These are phyloP conservation scores for Lomographa bimaculata DNA, from an alignment of 2,888 invertebrate species.

Conservation along the genomic window DNA sequence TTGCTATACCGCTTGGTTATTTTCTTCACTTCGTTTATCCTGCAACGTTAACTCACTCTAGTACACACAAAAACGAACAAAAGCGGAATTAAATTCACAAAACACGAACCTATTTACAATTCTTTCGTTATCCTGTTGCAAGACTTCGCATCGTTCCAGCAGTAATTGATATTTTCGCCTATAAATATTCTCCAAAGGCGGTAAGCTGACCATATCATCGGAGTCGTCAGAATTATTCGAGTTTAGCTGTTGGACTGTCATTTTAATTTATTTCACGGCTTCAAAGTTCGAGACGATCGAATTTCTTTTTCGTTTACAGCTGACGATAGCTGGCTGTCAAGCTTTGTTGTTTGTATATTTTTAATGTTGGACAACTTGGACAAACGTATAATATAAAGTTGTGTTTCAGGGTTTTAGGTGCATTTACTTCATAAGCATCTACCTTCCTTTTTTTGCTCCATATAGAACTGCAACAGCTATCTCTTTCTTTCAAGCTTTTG, in stretches of 20 bases:
- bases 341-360: constrained; percentile 19
- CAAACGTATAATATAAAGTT: background rate
- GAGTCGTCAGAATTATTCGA: constrained; percentile 83
- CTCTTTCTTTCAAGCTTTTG: background rate
- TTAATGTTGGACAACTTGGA: constrained; percentile 44
- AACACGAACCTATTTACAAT: constrained; percentile 85
- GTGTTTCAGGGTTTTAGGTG: constrained; percentile 21
- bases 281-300: constrained; percentile 73
- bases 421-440: too few relatives aligned
- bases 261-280: constrained; percentile 81
- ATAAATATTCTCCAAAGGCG: constrained; percentile 86
- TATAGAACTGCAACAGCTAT: too few relatives aligned
- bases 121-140: constrained; percentile 91
- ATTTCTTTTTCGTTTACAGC: constrained; percentile 64
- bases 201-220: constrained; percentile 81
- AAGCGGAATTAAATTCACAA: constrained; percentile 36
- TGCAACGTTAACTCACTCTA: constrained; percentile 49
- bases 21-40: constrained; percentile 89
- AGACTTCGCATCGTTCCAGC: constrained; percentile 88
- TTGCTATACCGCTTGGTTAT: constrained; percentile 86
- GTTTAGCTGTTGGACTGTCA: constrained; percentile 81
- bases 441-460: too few relatives aligned
- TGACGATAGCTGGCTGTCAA: constrained; percentile 45
- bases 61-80: constrained; percentile 33
- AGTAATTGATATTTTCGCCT: constrained; percentile 89